phyloP scores from a whole-genome alignment of 2,888 invertebrate genomes.

The Spialia ferax region DNA sequence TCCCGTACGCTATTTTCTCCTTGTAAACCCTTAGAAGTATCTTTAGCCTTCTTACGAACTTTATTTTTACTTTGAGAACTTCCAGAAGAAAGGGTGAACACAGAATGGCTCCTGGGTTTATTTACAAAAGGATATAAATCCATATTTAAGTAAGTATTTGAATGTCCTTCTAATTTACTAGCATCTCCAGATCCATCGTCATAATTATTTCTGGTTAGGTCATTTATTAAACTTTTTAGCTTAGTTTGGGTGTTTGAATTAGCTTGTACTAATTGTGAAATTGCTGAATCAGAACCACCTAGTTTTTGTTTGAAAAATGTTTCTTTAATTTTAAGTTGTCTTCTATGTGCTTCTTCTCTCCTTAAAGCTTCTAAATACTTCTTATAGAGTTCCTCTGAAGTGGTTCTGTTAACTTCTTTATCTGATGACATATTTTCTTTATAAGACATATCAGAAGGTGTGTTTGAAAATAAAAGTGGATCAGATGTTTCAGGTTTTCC shows the following conservation, averaged over 20 bases:
- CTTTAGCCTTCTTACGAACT: slow-evolving; percentile 61
- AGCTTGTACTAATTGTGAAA: slow-evolving; percentile 54
- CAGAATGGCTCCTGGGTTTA: slow-evolving; percentile 74
- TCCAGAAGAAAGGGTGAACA: slow-evolving; percentile 77
- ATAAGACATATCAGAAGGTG: slow-evolving; percentile 71
- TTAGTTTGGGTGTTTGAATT: slow-evolving; percentile 59
- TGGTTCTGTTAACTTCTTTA: slow-evolving; percentile 62
- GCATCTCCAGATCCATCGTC: slow-evolving; percentile 81
- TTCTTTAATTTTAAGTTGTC: slow-evolving; percentile 74
- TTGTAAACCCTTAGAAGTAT: slow-evolving; percentile 53
- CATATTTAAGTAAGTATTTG: slow-evolving; percentile 55
- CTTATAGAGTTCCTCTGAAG: slow-evolving; percentile 76
- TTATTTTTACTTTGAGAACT: slow-evolving; percentile 62
- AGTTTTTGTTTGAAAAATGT: slow-evolving; percentile 75
- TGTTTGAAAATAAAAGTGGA: slow-evolving; percentile 56
- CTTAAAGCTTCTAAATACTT: slow-evolving; percentile 74
- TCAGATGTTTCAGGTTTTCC: slow-evolving; percentile 56
- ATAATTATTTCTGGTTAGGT: slow-evolving; percentile 77
- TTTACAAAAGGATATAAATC: slow-evolving; percentile 53
- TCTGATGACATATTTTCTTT: slow-evolving; percentile 68
- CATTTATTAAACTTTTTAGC: slow-evolving; percentile 74
- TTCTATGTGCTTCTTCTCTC: slow-evolving; percentile 73
- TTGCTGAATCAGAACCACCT: slow-evolving; percentile 63
- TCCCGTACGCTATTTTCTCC: slow-evolving; percentile 56
- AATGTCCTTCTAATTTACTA: slow-evolving; percentile 73